Evolutionary conservation across 2,888 invertebrate species (phyloP), one percentile per base, ranked within the genome.

Genomic region (Luffia ferchaultella): DNA sequence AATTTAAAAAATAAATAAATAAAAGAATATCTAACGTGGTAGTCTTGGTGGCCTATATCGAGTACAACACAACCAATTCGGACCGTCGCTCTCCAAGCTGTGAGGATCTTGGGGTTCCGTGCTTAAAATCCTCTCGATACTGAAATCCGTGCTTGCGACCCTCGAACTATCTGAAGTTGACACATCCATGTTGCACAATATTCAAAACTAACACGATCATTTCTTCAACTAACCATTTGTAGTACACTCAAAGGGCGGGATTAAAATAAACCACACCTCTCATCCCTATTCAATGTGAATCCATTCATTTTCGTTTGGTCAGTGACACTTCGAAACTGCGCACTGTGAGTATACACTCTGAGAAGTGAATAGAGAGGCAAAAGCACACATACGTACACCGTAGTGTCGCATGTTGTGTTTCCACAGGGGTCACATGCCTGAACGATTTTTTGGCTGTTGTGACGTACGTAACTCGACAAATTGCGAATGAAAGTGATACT

Each of bases 21-120:
- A n/a, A n/a, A n/a, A n/a, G n/a, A n/a, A n/a, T n/a, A n/a, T 72
- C 87, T 88, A 84, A 87, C 91, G 85, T 62, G 89, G 89, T 46
- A 92, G 66, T 61, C 88, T 89, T 0, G 92, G 92, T 1, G 92
- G 92, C 57, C 87, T 86, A 62, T 91, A 92, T 54, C 92, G 80
- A 2, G 91, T 91, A 60, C 90, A 92, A 56, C 88, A 87, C 56
- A 92, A 68, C 92, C 92, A 92, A 48, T 85, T 79, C 20, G 82
- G 79, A 53, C 54, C 52, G 9, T 65, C 62, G 12, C 60, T 62
- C 45, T 59, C 58, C 49, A 52, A 62, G 30, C 3, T 3, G 3
- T 12, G 30, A 30, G 5, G 30, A 42, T 16, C 50, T 45, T 57
- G 64, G 16, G 62, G 72, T 17, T 86, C 86, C 53, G 73, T 76